These are phyloP conservation scores for Bombus soroeensis DNA, from an alignment of 1,140 invertebrate genomes.

Conservation along the genomic window DNA sequence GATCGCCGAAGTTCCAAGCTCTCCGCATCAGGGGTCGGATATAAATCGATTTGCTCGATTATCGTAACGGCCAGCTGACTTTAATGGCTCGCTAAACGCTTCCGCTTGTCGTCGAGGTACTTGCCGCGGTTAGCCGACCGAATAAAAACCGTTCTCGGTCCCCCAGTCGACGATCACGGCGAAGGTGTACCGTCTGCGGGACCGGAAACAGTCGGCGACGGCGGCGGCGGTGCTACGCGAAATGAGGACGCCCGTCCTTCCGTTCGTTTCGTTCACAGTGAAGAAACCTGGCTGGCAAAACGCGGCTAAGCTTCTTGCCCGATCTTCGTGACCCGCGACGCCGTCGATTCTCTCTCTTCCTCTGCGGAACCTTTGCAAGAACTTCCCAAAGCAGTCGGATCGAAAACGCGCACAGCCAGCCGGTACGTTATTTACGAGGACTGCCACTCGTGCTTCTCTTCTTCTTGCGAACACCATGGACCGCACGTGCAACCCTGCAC, in stretches of 20 bases:
- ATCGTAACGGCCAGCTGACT: slow-evolving; percentile 56
- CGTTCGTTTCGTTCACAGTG: not conserved
- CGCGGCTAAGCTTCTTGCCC: slow-evolving; percentile 9
- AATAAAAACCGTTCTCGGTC: slow-evolving; percentile 6
- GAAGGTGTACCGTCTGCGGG: not conserved
- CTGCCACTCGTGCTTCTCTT: not conserved
- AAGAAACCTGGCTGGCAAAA: not conserved
- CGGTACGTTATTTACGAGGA: slow-evolving; percentile 46
- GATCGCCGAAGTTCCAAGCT: not conserved
- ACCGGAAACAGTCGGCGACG: slow-evolving; percentile 18
- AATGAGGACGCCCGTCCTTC: not conserved
- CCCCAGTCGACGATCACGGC: not conserved
- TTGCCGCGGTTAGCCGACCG: slow-evolving; percentile 33
- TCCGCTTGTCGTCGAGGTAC: slow-evolving; percentile 25
- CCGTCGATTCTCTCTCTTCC: not conserved
- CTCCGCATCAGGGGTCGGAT: slow-evolving; percentile 10
- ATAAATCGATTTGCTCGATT: slow-evolving; percentile 53
- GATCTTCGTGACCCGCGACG: not conserved
- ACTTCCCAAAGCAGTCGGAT: not conserved
- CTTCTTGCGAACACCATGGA: not conserved
- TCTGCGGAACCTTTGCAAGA: slow-evolving; percentile 8
- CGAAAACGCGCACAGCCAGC: slow-evolving; percentile 25
- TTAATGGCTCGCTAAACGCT: slow-evolving; percentile 49
- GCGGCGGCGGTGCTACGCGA: not conserved
- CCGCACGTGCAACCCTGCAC: slow-evolving; percentile 1